phyloP scores from a whole-genome alignment of 2,113 vertebrate genomes.

The Crocuta crocuta region DNA sequence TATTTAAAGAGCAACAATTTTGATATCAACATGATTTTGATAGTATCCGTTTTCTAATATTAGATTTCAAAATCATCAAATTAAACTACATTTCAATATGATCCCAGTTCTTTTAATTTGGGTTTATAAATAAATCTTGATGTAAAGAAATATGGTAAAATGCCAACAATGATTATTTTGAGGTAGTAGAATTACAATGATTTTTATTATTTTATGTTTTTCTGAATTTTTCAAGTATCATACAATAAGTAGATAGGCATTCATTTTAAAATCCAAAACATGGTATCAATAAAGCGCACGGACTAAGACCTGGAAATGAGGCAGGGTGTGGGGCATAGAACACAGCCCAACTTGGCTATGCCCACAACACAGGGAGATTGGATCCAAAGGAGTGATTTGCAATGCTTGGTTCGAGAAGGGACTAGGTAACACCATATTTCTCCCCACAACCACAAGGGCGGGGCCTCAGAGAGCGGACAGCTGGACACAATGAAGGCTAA shows the following conservation, averaged over 20 bases:
- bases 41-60: conserved; percentile 49
- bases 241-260: conserved; percentile 26
- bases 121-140: conserved; percentile 4
- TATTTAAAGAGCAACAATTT: conserved; percentile 68
- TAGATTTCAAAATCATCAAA: conserved; percentile 15
- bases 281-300: too few relatives aligned
- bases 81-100: conserved; percentile 14
- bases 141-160: conserved; percentile 49
- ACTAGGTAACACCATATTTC: too few relatives aligned
- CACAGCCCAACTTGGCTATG: too few relatives aligned
- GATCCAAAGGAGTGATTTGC: too few relatives aligned
- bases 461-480: too few relatives aligned
- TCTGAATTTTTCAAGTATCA: conserved; percentile 40
- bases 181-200: background rate
- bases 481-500: too few relatives aligned
- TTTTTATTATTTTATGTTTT: conserved; percentile 42
- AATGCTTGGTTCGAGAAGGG: too few relatives aligned
- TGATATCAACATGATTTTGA: conserved; percentile 77
- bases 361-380: too few relatives aligned
- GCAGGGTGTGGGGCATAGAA: too few relatives aligned
- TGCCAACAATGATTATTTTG: background rate
- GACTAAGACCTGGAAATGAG: too few relatives aligned
- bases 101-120: conserved; percentile 5
- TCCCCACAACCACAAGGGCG: too few relatives aligned
- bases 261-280: background rate